Percentiles rank a stretch among this genome's conserved stretches.
These are phyloP conservation scores for Anguilla pacifica DNA, from an alignment of 2,797 vertebrate species.

Conservation along the genomic window DNA sequence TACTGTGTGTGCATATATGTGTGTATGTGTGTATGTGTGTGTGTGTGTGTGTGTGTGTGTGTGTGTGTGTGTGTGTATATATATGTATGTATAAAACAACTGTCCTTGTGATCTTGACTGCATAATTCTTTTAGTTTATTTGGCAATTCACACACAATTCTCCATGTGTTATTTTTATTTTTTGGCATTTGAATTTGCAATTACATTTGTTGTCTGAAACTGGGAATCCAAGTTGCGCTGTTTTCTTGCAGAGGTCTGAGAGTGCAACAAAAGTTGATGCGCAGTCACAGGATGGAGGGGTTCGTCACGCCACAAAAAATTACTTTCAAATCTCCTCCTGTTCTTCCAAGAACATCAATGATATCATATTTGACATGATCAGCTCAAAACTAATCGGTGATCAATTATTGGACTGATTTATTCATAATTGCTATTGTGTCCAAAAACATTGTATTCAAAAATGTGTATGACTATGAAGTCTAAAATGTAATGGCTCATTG, in stretches of 20 bases:
- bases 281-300: background rate
- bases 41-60: no score
- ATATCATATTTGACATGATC: background rate
- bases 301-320: background rate
- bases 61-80: no score
- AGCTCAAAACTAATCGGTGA: background rate
- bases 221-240: background rate
- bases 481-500: background rate
- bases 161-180: background rate
- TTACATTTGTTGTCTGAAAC: background rate
- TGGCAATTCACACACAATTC: background rate
- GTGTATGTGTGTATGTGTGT: no score
- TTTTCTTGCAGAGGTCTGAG: constrained; percentile 15
- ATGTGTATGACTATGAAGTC: background rate
- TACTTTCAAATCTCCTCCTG: background rate
- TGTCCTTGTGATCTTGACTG: background rate
- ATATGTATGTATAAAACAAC: background rate
- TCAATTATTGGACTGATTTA: background rate
- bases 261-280: background rate
- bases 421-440: background rate
- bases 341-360: background rate
- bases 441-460: background rate
- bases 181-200: background rate
- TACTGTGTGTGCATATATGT: no score
- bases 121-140: background rate